Evolutionary conservation across 2,888 invertebrate species (phyloP), one percentile per base, ranked within the genome.

Genomic region (Zaprionus obscuricornis): DNA sequence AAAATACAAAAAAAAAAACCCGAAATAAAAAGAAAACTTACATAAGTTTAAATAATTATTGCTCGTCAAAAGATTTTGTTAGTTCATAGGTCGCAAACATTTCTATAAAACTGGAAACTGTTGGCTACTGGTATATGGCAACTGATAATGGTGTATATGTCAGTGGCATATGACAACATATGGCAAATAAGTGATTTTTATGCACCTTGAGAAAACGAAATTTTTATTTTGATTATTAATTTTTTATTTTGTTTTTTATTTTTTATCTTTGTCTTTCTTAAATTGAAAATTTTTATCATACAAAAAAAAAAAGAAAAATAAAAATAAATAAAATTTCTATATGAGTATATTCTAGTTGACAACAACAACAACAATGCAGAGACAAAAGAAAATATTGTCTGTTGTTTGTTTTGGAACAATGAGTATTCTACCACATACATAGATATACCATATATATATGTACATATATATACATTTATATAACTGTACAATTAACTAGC

Each of bases 271-370:
- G 27, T 55, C 22, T 46, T 22, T 37, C 39, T 34, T 22, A 37
- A 50, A 29, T 56, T 57, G 40, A 17, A 66, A 65, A 55, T 49
- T 50, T 42, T n/a, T 16, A 47, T 40, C n/a, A 40, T 27, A 20
- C 42, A 50, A 39, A 24, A 8, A 24, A 24, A 24, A 24, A 24
- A 24, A 24, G 8, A 6, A 6, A 8, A 24, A 6, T 5, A 24
- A 24, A 24, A 24, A n/a, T n/a, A n/a, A n/a, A n/a, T n/a, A n/a
- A n/a, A n/a, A n/a, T n/a, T n/a, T n/a, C 45, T 47, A 63, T 60
- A 84, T 85, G 87, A 87, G 87, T 87, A 87, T 87, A 87, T 85
- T 87, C 87, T 87, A 87, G 87, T 87, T 87, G 86, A 87, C 69
- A 70, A 70, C 69, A 75, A 58, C 67, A 74, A 66, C 69, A 54